phyloP scores from a whole-genome alignment of 2,888 invertebrate genomes.

The Noctuana brunneofusca region DNA sequence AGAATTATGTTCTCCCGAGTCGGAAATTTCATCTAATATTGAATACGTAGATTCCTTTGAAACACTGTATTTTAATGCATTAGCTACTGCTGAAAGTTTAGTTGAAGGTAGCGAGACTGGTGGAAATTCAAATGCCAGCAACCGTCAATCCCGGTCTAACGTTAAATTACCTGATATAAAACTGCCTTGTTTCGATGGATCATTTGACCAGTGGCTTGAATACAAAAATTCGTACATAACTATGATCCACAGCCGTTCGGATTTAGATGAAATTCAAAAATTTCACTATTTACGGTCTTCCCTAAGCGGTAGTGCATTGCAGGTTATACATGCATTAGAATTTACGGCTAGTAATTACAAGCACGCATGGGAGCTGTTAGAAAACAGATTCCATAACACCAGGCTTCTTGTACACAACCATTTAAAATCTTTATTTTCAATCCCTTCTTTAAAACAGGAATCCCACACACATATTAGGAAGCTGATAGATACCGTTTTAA shows the following conservation, averaged over 20 bases:
- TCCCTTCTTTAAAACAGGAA: neutral
- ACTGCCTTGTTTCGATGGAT: constrained; percentile 5
- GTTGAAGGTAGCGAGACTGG: constrained; percentile 5
- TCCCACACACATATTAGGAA: constrained; percentile 2
- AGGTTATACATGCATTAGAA: constrained; percentile 6
- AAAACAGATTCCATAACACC: constrained; percentile 10
- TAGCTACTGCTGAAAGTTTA: constrained; percentile 2
- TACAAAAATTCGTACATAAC: constrained; percentile 8
- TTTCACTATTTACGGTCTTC: constrained; percentile 7
- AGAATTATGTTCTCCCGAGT: neutral
- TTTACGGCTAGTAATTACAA: constrained; percentile 5
- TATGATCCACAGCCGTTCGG: constrained; percentile 4
- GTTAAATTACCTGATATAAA: constrained; percentile 1
- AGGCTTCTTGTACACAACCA: constrained; percentile 4
- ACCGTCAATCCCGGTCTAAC: neutral
- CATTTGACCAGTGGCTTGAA: constrained; percentile 11
- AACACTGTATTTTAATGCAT: constrained; percentile 3
- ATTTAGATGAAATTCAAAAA: constrained; percentile 5
- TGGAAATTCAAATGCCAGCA: neutral
- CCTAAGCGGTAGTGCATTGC: constrained; percentile 3
- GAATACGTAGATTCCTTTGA: constrained; percentile 8
- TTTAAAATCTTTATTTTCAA: neutral
- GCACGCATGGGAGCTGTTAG: constrained; percentile 2
- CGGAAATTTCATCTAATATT: neutral
- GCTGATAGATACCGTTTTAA: constrained; percentile 6